These are phyloP conservation scores for Drosophila pseudotalamancana DNA, from an alignment of 2,888 invertebrate genomes.

Conservation along the genomic window DNA sequence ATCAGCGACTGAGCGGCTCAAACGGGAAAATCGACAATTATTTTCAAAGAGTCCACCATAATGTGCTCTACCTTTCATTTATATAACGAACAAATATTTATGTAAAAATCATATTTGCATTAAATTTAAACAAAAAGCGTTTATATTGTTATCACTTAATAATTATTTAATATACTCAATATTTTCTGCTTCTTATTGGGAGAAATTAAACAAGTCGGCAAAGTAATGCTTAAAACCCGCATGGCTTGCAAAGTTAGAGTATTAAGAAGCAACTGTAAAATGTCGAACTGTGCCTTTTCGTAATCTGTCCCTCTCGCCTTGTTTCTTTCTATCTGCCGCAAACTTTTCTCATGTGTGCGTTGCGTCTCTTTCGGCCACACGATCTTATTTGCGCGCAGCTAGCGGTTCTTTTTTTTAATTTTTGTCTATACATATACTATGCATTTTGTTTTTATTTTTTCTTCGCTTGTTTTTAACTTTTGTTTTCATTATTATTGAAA, in stretches of 20 bases:
- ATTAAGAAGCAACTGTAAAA: constrained; percentile 63
- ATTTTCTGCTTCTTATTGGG: neutral
- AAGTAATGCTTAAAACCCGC: neutral
- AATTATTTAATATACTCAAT: neutral
- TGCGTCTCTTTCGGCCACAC: constrained; percentile 5
- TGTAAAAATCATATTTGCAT: neutral
- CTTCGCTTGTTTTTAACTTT: constrained; percentile 65
- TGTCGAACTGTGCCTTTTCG: constrained; percentile 33
- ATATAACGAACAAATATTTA: too few species aligned
- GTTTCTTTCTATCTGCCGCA: neutral
- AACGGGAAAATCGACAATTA: constrained; percentile 22
- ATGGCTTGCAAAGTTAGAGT: constrained; percentile 18
- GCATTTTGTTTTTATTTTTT: constrained; percentile 19
- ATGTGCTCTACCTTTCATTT: constrained; percentile 28
- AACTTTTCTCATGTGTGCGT: neutral
- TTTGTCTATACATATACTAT: neutral
- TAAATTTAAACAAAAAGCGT: neutral
- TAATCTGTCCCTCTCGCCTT: constrained; percentile 24
- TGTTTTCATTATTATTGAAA: constrained; percentile 74
- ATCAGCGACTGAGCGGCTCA: constrained; percentile 42
- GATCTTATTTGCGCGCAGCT: constrained; percentile 20
- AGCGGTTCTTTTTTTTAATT: constrained; percentile 38
- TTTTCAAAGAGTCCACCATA: neutral
- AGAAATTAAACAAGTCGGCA: neutral
- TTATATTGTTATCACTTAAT: neutral